Percentiles rank a stretch among this genome's conserved stretches.
These are phyloP conservation scores for Sparus aurata DNA, from an alignment of 2,797 vertebrate species.

Conservation along the genomic window DNA sequence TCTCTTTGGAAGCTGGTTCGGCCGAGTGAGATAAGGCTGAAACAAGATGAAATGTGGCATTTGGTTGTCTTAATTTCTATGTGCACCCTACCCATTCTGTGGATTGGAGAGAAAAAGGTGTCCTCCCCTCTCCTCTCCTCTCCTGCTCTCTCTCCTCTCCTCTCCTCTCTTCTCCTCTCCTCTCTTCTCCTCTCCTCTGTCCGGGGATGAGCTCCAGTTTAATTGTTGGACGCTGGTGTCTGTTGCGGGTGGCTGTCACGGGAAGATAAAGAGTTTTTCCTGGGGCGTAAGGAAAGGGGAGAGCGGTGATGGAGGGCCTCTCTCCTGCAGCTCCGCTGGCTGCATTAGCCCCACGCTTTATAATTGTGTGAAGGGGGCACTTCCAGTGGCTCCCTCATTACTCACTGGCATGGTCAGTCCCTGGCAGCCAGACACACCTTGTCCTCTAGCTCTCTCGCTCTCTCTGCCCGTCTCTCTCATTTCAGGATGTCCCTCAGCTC, in stretches of 20 bases:
- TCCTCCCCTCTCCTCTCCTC: neutral
- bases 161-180: constrained; percentile 28
- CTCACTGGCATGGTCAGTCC: constrained; percentile 79
- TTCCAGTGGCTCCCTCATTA: constrained; percentile 85
- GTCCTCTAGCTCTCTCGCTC: constrained; percentile 71
- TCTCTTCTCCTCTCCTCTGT: constrained; percentile 52
- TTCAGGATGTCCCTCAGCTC: constrained; percentile 72
- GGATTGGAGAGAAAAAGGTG: constrained; percentile 33
- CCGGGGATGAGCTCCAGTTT: constrained; percentile 82
- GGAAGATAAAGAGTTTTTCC: constrained; percentile 88
- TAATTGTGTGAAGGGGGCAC: constrained; percentile 87
- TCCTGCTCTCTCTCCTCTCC: constrained; percentile 2
- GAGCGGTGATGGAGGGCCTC: constrained; percentile 82
- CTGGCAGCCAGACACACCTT: constrained; percentile 81
- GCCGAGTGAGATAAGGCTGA: constrained; percentile 33
- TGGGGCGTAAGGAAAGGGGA: constrained; percentile 75
- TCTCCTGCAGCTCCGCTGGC: constrained; percentile 82
- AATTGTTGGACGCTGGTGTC: constrained; percentile 83
- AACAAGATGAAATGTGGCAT: constrained; percentile 50
- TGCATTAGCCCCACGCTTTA: constrained; percentile 85
- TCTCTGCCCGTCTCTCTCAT: constrained; percentile 62
- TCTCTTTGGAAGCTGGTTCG: constrained; percentile 46
- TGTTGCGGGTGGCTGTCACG: constrained; percentile 81
- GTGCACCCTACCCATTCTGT: constrained; percentile 33
- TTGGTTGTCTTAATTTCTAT: constrained; percentile 28